phyloP scores from a whole-genome alignment of 2,113 vertebrate genomes.

The Gymnarchus niloticus region DNA sequence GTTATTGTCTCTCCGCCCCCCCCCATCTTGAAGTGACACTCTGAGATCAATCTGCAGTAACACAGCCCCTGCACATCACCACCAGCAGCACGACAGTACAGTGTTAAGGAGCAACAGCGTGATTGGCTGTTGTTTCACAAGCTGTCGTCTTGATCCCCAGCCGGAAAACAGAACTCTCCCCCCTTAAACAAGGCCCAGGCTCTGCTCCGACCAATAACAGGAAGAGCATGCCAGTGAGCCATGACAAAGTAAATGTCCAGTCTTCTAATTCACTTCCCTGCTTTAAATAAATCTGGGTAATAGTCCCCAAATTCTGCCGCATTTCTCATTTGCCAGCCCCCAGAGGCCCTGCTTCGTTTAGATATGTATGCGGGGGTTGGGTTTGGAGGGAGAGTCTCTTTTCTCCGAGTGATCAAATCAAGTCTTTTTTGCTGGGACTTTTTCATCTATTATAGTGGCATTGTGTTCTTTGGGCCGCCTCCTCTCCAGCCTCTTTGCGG shows the following conservation, averaged over 20 bases:
- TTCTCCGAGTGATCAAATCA: slow-evolving; percentile 49
- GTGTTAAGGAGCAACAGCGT: background rate
- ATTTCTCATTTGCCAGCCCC: slow-evolving; percentile 22
- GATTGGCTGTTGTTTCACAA: no score
- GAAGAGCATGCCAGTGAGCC: slow-evolving; percentile 20
- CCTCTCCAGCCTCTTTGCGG: slow-evolving; percentile 39
- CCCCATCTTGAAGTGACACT: slow-evolving; percentile 1
- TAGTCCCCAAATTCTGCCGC: slow-evolving; percentile 19
- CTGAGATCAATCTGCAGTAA: background rate
- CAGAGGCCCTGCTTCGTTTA: slow-evolving; percentile 18
- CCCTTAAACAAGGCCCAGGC: background rate
- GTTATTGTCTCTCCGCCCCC: slow-evolving; percentile 13
- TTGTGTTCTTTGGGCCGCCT: slow-evolving; percentile 20
- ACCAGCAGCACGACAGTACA: background rate
- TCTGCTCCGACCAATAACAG: background rate
- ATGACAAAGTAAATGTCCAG: slow-evolving; percentile 23
- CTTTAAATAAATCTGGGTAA: slow-evolving; percentile 23
- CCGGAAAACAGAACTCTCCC: background rate
- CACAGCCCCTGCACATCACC: background rate
- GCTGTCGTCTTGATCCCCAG: background rate
- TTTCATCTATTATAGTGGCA: slow-evolving; percentile 51
- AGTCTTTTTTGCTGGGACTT: slow-evolving; percentile 44
- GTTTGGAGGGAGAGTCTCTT: slow-evolving; percentile 28
- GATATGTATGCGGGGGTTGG: background rate
- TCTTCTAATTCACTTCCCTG: slow-evolving; percentile 23